phyloP scores from a whole-genome alignment of 37 sponge, comb jelly and placozoan species.

The Dysidea cf. avara region DNA sequence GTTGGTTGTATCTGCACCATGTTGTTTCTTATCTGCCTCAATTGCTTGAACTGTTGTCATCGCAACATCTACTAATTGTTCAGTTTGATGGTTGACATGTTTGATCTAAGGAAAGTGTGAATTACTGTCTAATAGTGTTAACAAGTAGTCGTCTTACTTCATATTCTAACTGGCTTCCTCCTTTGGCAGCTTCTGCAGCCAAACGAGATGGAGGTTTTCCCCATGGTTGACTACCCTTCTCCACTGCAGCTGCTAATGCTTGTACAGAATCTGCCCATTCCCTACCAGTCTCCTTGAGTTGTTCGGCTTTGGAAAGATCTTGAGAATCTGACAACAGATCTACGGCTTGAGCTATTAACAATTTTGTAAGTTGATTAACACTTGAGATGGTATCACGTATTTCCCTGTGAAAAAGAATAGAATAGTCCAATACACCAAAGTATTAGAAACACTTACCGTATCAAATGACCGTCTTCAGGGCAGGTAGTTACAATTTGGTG shows the following conservation, averaged over 20 bases:
- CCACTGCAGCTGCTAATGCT: slow-evolving; percentile 2
- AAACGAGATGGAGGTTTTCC: slow-evolving; percentile 1
- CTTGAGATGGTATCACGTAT: not conserved
- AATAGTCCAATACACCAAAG: not conserved
- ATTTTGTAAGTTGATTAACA: not conserved
- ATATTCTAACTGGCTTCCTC: no score
- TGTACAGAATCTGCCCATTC: slow-evolving; percentile 1
- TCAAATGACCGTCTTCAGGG: slow-evolving; percentile 6
- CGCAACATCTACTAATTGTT: slow-evolving; percentile 62
- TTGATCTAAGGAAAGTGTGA: slow-evolving; percentile 26
- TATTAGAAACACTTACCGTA: slow-evolving; percentile 19
- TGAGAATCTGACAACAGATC: slow-evolving; percentile 15
- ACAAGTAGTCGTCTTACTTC: no score
- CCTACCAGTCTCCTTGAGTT: slow-evolving; percentile 12
- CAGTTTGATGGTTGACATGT: slow-evolving; percentile 57
- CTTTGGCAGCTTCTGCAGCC: no score
- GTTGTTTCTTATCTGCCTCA: slow-evolving; percentile 1
- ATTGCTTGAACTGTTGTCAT: slow-evolving; percentile 58
- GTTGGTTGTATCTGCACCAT: no score
- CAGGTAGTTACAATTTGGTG: slow-evolving; percentile 19
- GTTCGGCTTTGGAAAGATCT: slow-evolving; percentile 7
- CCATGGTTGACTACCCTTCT: slow-evolving; percentile 67
- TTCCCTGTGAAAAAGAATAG: not conserved
- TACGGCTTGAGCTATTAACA: not conserved
- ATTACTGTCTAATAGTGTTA: no score